phyloP scores from a whole-genome alignment of 1,140 invertebrate species.

The Drosophila watanabei region DNA sequence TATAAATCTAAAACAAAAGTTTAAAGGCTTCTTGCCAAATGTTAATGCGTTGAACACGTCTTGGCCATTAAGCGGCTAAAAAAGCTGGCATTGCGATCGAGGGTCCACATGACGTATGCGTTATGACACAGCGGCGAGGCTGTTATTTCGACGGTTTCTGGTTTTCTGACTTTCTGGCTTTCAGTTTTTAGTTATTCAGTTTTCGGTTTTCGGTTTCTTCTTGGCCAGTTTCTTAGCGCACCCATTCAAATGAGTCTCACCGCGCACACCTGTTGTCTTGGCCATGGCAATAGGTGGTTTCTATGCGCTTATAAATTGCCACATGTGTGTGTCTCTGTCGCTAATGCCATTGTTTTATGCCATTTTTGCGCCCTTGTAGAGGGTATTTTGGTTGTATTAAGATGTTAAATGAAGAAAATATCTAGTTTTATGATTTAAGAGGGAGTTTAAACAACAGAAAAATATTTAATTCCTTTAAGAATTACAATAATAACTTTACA shows the following conservation, averaged over 20 bases:
- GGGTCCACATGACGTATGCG: conserved; percentile 75
- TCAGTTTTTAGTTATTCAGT: conserved; percentile 2
- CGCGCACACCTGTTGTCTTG: conserved; percentile 74
- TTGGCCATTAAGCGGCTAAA: conserved; percentile 68
- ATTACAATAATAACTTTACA: not conserved
- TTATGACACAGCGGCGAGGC: conserved; percentile 71
- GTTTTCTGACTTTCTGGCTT: conserved; percentile 4
- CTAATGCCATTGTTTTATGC: conserved; percentile 41
- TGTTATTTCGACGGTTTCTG: conserved; percentile 42
- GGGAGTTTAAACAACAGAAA: no score
- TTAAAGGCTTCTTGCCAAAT: conserved; percentile 64
- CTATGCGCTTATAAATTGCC: conserved; percentile 62
- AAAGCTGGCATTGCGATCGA: conserved; percentile 18
- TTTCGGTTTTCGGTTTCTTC: conserved; percentile 51
- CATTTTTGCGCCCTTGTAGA: conserved; percentile 8
- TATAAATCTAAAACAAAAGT: conserved; percentile 72
- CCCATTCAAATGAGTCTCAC: conserved; percentile 67
- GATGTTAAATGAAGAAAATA: not conserved
- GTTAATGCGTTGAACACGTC: conserved; percentile 81
- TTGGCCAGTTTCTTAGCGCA: conserved; percentile 65
- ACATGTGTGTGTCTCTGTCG: conserved; percentile 49
- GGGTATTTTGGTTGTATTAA: not conserved
- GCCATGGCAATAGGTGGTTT: conserved; percentile 72
- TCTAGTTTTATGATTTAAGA: not conserved
- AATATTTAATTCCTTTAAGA: no score